Evolutionary conservation across 2,113 vertebrate genomes (phyloP), one percentile per base, ranked within the genome.

Genomic region (Oryzias melastigma): DNA sequence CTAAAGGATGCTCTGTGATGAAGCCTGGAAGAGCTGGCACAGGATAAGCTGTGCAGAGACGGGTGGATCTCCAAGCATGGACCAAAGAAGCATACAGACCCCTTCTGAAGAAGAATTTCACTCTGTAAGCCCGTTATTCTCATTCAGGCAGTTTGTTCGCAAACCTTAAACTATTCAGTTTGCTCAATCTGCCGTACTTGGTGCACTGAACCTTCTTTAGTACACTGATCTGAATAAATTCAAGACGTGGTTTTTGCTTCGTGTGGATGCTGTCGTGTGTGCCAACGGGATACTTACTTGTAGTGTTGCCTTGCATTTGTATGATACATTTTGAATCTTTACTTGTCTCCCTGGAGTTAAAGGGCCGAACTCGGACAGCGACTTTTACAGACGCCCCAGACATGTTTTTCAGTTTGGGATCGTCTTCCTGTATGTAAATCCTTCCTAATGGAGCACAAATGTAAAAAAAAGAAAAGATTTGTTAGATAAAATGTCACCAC

Each of bases 251-350:
- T 20, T 20, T 48, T 55, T n/a, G 45, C 42, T 25, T 62, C 52
- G 43, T 61, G 55, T 57, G 51, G 44, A 54, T 45, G 48, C 43
- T 8, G 17, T 42, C 48, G 58, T 24, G 59, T 65, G 60, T 62
- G 47, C 53, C 47, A 59, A 47, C 47, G 43, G 14, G 42, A 7
- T 47, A 95, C 97, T 99, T 92, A 99, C 97, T 97, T 82, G 97
- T 99, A 7, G 94, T 95, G 85, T 94, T 99, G 89, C 97, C 97
- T 87, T 98, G 96, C 97, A 99, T 99, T 89, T 99, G 97, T 82
- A 99, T 99, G 82, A 99, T 99, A 87, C 97, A 99, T 91, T 98
- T 98, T 60, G 97, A 98, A 0, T 99, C 97, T 79, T 97, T 98
- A 94, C 94, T 84, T 65, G 80, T 95, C 83, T 99, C 97, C 69